Base-by-base conservation (phyloP, 2,888 invertebrate species). In the Isoperla grammatica region DNA sequence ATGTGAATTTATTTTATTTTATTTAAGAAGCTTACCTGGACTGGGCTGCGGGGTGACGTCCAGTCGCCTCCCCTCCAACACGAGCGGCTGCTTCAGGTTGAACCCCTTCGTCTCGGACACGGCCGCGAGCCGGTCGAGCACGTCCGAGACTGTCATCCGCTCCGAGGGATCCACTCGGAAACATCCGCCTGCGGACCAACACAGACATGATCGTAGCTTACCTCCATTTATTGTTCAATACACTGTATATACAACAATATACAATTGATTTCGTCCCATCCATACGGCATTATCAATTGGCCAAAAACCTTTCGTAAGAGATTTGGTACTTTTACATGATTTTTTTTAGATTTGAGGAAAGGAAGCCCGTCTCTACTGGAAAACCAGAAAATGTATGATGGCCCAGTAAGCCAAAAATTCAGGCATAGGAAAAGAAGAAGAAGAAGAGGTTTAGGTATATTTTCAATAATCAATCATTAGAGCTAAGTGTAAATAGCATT, bases 41-140 rank as follows among this genome's bases (percentile, higher is more conserved):
- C 68, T 69, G 15, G 65, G 62, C 62, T 70, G 69, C 68, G 20
- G 65, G 61, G 70, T 69, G 20, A 68, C 66, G 63, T 69, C 70
- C 54, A 68, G 64, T 45, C 65, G 62, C 65, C 79, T 80, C 76
- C 79, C 78, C 76, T 84, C 83, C 71, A 87, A 78, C 71, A 82
- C 82, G 68, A 93, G 78, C 66, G 92, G 84, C 70, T 87, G 87
- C 74, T 88, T 88, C 61, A 93, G 80, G 75, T 89, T 87, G 77
- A 92, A 86, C 66, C 85, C 85, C 73, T 87, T 84, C 58, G 90
- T 87, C 75, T 94, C 91, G 1, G 93, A 90, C 67, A 97, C 87
- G 59, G 94, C 90, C 59, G 90, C 92, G 65, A 97, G 75, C 66
- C 90, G 81, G 72, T 95, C 94, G 68, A 95, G 76, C 57, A 97